Conservation (phyloP, 2,113 vertebrate species). For the Tapirus terrestris region DNA sequence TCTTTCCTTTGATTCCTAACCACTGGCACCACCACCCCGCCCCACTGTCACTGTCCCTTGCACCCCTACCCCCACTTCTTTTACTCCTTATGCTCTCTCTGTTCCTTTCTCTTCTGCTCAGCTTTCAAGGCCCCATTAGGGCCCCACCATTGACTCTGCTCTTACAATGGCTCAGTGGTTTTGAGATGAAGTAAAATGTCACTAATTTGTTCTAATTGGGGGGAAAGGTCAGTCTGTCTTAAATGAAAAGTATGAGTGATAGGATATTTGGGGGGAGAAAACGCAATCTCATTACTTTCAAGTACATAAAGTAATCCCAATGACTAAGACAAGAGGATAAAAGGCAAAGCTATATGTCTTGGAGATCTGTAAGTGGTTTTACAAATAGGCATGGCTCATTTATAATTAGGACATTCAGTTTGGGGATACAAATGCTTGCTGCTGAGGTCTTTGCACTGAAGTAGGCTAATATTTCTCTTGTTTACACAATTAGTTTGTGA, state of each 20-base stretch:
- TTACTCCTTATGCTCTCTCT: conserved; percentile 39
- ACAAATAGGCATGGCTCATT: conserved; percentile 60
- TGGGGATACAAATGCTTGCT: conserved; percentile 44
- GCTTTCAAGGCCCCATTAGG: conserved; percentile 61
- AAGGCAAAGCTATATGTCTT: conserved; percentile 66
- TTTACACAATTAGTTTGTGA: conserved; percentile 55
- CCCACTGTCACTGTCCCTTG: neutral
- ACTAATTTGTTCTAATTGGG: conserved; percentile 79
- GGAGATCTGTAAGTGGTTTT: conserved; percentile 62
- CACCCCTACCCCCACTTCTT: neutral
- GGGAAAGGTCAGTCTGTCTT: conserved; percentile 72
- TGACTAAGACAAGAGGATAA: conserved; percentile 69
- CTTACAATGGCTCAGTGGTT: conserved; percentile 64
- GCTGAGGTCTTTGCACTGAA: conserved; percentile 43
- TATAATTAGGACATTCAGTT: conserved; percentile 70
- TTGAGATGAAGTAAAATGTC: conserved; percentile 77
- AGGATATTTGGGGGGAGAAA: conserved; percentile 54
- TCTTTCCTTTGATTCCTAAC: conserved; percentile 55
- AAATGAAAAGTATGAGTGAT: conserved; percentile 74
- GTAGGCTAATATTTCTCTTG: conserved; percentile 69
- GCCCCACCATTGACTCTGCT: conserved; percentile 39
- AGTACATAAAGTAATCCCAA: conserved; percentile 69
- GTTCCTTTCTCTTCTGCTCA: conserved; percentile 59
- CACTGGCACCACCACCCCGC: neutral
- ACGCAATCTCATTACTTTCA: conserved; percentile 74